These are phyloP conservation scores for Cataglyphis altisquamis DNA, from an alignment of 2,888 invertebrate genomes.

Conservation along the genomic window DNA sequence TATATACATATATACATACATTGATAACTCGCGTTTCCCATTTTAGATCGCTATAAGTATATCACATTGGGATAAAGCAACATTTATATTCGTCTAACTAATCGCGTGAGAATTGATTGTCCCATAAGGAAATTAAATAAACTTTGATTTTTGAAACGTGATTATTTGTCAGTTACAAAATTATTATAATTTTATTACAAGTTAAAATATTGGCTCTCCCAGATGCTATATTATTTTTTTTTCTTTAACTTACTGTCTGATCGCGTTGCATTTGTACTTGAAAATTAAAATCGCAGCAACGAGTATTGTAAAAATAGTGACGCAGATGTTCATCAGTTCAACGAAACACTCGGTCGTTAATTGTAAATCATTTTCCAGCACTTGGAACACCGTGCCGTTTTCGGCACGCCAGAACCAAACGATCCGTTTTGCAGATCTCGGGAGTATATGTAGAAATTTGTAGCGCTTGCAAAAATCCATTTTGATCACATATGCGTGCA, in stretches of 20 bases:
- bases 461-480: conserved; percentile 64
- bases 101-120: neutral
- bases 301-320: conserved; percentile 63
- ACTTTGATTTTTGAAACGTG: neutral
- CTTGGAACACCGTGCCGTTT: conserved; percentile 73
- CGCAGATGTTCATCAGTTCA: conserved; percentile 72
- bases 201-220: neutral
- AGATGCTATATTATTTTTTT: neutral
- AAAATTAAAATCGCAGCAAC: conserved; percentile 63
- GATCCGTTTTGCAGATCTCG: conserved; percentile 68
- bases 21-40: neutral
- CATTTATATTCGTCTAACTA: neutral
- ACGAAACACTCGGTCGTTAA: conserved; percentile 69
- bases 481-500: neutral
- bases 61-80: too few relatives aligned
- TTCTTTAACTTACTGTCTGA: conserved; percentile 65
- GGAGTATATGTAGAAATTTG: conserved; percentile 71
- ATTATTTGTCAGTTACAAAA: neutral
- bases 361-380: conserved; percentile 63
- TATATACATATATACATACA: neutral
- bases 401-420: conserved; percentile 75
- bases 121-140: neutral
- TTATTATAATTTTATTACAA: conserved; percentile 1
- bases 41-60: conserved; percentile 9
- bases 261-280: conserved; percentile 67